phyloP scores from a whole-genome alignment of 1,140 invertebrate species.

The Campoletis sonorensis region DNA sequence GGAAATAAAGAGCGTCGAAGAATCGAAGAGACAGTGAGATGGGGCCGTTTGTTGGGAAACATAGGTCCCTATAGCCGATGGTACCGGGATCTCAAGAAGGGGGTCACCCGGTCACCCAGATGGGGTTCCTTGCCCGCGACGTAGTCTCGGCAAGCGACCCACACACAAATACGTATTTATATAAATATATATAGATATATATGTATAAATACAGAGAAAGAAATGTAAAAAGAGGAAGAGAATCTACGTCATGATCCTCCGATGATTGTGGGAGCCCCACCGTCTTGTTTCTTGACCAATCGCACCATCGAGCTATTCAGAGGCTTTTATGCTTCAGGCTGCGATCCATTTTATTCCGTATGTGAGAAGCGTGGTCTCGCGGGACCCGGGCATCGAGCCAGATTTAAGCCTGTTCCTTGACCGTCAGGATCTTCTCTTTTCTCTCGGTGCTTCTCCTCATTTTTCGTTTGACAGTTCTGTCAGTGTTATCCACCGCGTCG shows the following conservation, averaged over 20 bases:
- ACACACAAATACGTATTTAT: conserved; percentile 26
- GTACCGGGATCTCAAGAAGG: conserved; percentile 59
- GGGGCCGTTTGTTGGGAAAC: conserved; percentile 5
- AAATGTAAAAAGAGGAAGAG: conserved; percentile 7
- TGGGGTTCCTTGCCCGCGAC: conserved; percentile 70
- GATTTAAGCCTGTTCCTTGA: conserved; percentile 72
- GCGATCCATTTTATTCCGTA: conserved; percentile 45
- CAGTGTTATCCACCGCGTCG: conserved; percentile 13
- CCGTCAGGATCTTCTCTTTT: conserved; percentile 64
- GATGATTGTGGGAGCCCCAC: conserved; percentile 57
- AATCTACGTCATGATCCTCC: conserved; percentile 31
- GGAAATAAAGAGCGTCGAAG: conserved; percentile 6
- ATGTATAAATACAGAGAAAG: conserved; percentile 3
- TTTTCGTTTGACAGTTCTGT: conserved; percentile 28
- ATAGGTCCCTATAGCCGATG: conserved; percentile 22
- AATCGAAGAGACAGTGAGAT: background rate
- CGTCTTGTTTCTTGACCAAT: conserved; percentile 66
- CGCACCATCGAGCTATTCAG: conserved; percentile 59
- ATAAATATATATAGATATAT: background rate
- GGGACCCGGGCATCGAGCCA: conserved; percentile 63
- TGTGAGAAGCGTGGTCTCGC: conserved; percentile 60
- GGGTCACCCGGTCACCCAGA: conserved; percentile 75
- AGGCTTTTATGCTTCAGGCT: conserved; percentile 48
- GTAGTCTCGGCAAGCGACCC: conserved; percentile 50
- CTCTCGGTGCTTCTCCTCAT: conserved; percentile 39